Evolutionary conservation across 35 echinoderm and acorn worm species (phyloP).

Genomic region (Apostichopus japonicus): DNA sequence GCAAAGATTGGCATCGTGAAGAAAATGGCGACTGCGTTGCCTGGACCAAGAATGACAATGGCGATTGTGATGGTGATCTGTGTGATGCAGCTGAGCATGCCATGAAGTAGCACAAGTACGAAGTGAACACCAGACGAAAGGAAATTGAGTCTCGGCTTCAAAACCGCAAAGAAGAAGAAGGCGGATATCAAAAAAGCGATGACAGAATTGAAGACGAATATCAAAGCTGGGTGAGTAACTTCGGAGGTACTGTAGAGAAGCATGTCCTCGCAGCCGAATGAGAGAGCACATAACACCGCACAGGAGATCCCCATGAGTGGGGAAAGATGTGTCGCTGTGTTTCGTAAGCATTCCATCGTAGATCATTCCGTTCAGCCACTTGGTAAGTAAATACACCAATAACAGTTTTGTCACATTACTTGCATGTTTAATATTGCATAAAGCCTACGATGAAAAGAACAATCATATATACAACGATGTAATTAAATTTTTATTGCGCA

Average conservation of each 20-base stretch:
- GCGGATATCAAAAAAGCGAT: background rate
- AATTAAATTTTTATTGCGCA: too few species aligned
- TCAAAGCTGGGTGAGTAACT: background rate
- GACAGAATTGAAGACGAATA: conserved; percentile 19
- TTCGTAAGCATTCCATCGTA: too few species aligned
- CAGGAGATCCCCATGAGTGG: background rate
- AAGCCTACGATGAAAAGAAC: too few species aligned
- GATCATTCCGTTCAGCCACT: too few species aligned
- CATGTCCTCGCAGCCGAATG: background rate
- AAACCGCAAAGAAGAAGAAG: background rate
- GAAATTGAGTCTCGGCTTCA: background rate
- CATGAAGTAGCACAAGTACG: conserved; percentile 1
- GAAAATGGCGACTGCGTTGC: conserved; percentile 22
- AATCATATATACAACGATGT: too few species aligned
- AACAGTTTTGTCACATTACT: too few species aligned
- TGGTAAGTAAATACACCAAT: too few species aligned
- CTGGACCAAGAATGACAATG: conserved; percentile 22
- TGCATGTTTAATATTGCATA: too few species aligned
- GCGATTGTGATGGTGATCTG: conserved; percentile 6
- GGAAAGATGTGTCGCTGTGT: background rate
- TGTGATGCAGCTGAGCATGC: background rate
- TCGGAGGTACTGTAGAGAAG: background rate
- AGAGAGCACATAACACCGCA: background rate
- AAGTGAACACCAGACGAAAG: background rate
- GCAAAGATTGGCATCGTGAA: conserved; percentile 40